These are phyloP conservation scores for Leucophenga montana DNA, from an alignment of 2,888 invertebrate genomes.

Conservation along the genomic window DNA sequence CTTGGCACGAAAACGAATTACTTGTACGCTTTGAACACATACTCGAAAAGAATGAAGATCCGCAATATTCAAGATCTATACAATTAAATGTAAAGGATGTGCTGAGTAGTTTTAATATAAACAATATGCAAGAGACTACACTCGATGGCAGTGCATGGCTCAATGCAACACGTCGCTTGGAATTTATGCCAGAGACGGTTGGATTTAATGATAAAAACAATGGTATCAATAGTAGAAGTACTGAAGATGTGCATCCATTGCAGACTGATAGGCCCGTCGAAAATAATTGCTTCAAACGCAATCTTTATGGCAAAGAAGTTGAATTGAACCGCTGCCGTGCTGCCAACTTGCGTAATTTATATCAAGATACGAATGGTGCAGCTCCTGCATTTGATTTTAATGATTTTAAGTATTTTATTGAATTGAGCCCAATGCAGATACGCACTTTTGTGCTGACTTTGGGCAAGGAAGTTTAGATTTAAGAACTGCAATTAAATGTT, in stretches of 20 bases:
- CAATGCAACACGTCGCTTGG: slow-evolving; percentile 73
- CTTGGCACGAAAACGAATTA: slow-evolving; percentile 78
- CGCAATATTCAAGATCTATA: slow-evolving; percentile 72
- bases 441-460: slow-evolving; percentile 63
- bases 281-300: slow-evolving; percentile 60
- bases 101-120: slow-evolving; percentile 74
- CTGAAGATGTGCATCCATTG: slow-evolving; percentile 54
- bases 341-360: slow-evolving; percentile 38
- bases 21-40: slow-evolving; percentile 87
- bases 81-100: slow-evolving; percentile 72
- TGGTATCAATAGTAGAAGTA: slow-evolving; percentile 24
- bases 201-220: not conserved
- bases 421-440: slow-evolving; percentile 82
- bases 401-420: slow-evolving; percentile 70
- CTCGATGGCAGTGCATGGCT: slow-evolving; percentile 82
- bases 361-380: not conserved
- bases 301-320: not conserved
- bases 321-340: slow-evolving; percentile 55
- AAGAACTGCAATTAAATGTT: no score
- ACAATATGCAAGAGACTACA: slow-evolving; percentile 78
- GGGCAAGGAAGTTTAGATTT: not conserved
- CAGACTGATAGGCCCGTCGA: slow-evolving; percentile 57
- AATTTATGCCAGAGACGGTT: slow-evolving; percentile 67
- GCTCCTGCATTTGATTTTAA: no score
- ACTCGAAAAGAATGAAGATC: slow-evolving; percentile 76